These are phyloP conservation scores for cattle (Bos taurus) DNA, from an alignment of 2,113 vertebrate genomes.

Conservation along the genomic window ARS-UCD2.0 NC_037343.1:1700001-1700500, in stretches of 20 bases:
- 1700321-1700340: background rate
- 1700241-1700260: constrained; percentile 50
- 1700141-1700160: background rate
- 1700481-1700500: background rate
- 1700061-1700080: background rate
- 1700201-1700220: constrained; percentile 19
- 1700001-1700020: background rate
- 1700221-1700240: constrained; percentile 67
- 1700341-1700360: background rate
- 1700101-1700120: background rate
- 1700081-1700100: background rate
- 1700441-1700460: background rate
- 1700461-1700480: background rate
- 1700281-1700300: constrained; percentile 68
- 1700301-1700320: background rate
- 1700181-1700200: background rate
- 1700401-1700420: background rate
- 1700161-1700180: constrained; percentile 48
- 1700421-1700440: background rate
- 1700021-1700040: background rate
- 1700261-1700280: constrained; percentile 53
- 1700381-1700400: background rate
- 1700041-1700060: background rate
- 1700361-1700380: background rate
- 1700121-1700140: background rate